A percentile compares a stretch with the other conserved stretches of the same genome.
Evolutionary conservation across 2,888 invertebrate species (phyloP).

Genomic region (Tenthredo amoena): DNA sequence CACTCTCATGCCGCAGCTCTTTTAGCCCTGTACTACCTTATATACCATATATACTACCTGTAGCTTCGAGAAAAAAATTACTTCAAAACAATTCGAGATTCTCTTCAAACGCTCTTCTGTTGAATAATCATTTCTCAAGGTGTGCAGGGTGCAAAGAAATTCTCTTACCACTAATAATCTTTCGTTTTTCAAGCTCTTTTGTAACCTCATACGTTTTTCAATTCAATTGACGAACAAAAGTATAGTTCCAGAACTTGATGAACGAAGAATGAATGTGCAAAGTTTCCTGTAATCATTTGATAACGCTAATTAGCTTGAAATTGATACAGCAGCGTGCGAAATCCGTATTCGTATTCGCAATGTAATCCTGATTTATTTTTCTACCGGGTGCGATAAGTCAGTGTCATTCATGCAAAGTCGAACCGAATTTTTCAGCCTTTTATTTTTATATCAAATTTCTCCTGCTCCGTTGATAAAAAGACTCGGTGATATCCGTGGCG

Average conservation of each 20-base stretch:
- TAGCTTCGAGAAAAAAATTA: conserved; percentile 15
- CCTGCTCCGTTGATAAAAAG: background rate
- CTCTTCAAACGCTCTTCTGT: background rate
- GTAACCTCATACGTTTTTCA: too few relatives aligned
- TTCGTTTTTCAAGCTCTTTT: background rate
- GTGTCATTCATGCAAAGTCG: background rate
- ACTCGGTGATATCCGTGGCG: background rate
- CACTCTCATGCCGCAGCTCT: conserved; percentile 38
- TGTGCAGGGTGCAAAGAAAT: background rate
- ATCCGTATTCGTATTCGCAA: background rate
- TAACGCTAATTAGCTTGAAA: background rate
- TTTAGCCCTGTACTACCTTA: background rate
- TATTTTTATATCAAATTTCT: background rate
- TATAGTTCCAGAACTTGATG: background rate
- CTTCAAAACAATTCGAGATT: background rate
- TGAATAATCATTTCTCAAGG: background rate
- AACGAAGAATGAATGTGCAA: background rate
- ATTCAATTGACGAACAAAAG: too few relatives aligned
- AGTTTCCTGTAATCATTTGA: background rate
- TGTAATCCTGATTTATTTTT: background rate
- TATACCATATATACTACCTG: background rate
- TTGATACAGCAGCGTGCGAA: background rate
- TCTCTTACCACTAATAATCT: background rate
- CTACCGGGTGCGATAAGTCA: background rate
- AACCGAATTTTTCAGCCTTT: background rate